Evolutionary conservation across 2,888 invertebrate genomes (phyloP).

Genomic region (Anticlea derivata): DNA sequence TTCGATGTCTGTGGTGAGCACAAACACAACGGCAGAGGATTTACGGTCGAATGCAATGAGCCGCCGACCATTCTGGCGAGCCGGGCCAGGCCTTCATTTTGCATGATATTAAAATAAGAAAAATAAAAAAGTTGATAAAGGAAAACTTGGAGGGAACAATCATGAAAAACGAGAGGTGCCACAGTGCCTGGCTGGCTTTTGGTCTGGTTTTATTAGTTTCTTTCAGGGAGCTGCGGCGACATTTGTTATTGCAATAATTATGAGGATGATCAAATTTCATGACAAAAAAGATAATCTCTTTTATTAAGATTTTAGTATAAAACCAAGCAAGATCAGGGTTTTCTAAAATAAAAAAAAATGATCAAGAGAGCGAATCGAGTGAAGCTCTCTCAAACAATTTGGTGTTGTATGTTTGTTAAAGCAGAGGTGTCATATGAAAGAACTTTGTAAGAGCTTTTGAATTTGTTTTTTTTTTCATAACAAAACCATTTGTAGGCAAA

Average conservation of each 20-base stretch:
- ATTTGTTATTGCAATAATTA: constrained; percentile 27
- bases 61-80: constrained; percentile 59
- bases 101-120: constrained; percentile 72
- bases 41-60: constrained; percentile 66
- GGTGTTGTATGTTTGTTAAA: too few species aligned
- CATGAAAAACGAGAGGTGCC: constrained; percentile 63
- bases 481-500: too few species aligned
- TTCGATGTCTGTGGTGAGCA: constrained; percentile 24
- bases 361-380: too few species aligned
- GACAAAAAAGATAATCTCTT: too few species aligned
- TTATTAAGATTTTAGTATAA: background rate
- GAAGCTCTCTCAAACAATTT: too few species aligned
- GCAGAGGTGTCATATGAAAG: too few species aligned
- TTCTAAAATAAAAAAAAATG: background rate
- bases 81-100: constrained; percentile 62
- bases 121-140: constrained; percentile 66
- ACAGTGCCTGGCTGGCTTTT: constrained; percentile 43
- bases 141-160: constrained; percentile 67
- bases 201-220: constrained; percentile 45
- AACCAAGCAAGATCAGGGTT: background rate
- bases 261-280: background rate
- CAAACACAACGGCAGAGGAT: constrained; percentile 48
- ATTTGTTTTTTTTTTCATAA: too few species aligned
- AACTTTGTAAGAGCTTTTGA: too few species aligned
- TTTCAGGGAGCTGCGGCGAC: constrained; percentile 28